A percentile compares a stretch with the other conserved stretches of the same genome.
Evolutionary conservation across 2,797 vertebrate species (phyloP).

Genomic region (Paramormyrops hopkinsi): DNA sequence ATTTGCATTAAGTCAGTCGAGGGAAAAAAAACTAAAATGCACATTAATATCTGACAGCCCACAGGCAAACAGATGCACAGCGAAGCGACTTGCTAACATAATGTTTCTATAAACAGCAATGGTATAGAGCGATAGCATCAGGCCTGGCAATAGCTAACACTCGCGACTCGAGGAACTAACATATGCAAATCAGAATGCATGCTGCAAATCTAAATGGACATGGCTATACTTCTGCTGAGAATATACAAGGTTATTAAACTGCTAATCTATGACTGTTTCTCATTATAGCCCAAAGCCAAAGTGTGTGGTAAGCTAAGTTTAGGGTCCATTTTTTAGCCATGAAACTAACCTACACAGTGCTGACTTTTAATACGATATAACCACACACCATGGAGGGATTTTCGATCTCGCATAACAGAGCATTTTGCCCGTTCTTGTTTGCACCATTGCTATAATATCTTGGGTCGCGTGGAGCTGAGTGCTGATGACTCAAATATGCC

Average conservation of each 20-base stretch:
- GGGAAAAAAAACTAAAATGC: neutral
- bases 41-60: conserved; percentile 1
- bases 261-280: neutral
- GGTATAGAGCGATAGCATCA: neutral
- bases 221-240: neutral
- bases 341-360: neutral
- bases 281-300: neutral
- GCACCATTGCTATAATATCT: neutral
- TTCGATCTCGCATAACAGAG: neutral
- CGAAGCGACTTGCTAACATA: neutral
- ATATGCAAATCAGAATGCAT: neutral
- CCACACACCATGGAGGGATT: neutral
- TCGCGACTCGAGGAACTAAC: neutral
- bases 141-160: neutral
- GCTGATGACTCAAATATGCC: conserved; percentile 13
- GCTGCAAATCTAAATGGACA: neutral
- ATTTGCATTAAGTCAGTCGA: neutral
- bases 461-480: neutral
- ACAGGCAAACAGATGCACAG: conserved; percentile 1
- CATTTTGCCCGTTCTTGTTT: neutral
- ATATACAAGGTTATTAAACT: neutral
- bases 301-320: neutral
- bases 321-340: neutral
- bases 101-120: neutral
- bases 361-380: neutral